These are phyloP conservation scores for Amiota communis DNA, from an alignment of 2,888 invertebrate genomes.

Conservation along the genomic window DNA sequence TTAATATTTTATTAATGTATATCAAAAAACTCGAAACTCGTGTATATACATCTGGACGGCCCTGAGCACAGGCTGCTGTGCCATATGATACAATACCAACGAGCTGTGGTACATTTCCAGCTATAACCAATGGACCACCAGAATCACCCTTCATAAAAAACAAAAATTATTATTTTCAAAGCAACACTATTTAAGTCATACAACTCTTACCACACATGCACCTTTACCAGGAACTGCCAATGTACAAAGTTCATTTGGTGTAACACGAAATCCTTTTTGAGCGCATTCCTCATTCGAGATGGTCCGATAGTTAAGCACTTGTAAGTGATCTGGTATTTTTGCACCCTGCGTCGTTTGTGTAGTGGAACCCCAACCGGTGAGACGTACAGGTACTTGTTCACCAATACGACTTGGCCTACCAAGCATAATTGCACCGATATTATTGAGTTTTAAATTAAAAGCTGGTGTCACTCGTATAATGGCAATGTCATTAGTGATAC, in stretches of 20 bases:
- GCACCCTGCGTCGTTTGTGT: constrained; percentile 50
- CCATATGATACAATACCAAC: constrained; percentile 72
- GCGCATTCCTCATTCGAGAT: constrained; percentile 69
- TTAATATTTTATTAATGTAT: constrained; percentile 64
- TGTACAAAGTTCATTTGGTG: constrained; percentile 69
- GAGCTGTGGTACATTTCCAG: constrained; percentile 52
- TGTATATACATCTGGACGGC: constrained; percentile 71
- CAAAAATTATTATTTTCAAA: constrained; percentile 4
- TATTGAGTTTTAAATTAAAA: constrained; percentile 56
- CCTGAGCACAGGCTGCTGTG: constrained; percentile 63
- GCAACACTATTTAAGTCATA: background rate
- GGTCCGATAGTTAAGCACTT: constrained; percentile 67
- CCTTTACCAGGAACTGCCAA: constrained; percentile 60
- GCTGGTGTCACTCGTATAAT: constrained; percentile 62
- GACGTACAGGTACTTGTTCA: constrained; percentile 56
- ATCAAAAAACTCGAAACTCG: constrained; percentile 69
- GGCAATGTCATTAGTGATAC: constrained; percentile 67
- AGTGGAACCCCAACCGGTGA: constrained; percentile 71
- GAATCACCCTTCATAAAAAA: constrained; percentile 68
- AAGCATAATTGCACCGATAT: constrained; percentile 53
- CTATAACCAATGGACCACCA: constrained; percentile 70
- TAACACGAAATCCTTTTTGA: constrained; percentile 63
- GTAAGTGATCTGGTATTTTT: constrained; percentile 65
- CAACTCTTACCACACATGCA: constrained; percentile 68
- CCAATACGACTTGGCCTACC: constrained; percentile 57